A percentile compares a stretch with the other conserved stretches of the same genome.
phyloP scores from a whole-genome alignment of 2,888 invertebrate species.

The Orthosia gothica region DNA sequence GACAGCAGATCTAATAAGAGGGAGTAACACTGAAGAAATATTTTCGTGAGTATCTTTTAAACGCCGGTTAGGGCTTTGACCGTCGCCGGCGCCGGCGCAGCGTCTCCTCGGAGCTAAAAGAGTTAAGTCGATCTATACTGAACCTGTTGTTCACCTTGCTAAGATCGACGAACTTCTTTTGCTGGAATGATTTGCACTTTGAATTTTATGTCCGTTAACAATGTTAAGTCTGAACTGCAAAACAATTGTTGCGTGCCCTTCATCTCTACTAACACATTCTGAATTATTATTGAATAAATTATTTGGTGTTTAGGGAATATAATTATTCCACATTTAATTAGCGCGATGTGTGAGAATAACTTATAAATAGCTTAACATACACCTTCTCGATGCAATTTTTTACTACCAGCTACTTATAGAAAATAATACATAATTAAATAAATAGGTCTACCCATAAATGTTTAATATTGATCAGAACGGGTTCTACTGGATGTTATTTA shows the following conservation, averaged over 20 bases:
- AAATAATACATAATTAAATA: constrained; percentile 39
- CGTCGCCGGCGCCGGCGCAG: constrained; percentile 68
- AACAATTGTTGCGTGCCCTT: constrained; percentile 29
- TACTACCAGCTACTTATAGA: not conserved
- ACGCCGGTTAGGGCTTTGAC: constrained; percentile 78
- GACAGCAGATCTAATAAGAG: constrained; percentile 65
- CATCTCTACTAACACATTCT: constrained; percentile 18
- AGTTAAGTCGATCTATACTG: constrained; percentile 77
- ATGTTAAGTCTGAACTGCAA: constrained; percentile 22
- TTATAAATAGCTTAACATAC: not conserved
- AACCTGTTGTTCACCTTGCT: constrained; percentile 85
- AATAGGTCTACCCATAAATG: constrained; percentile 16
- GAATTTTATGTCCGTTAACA: constrained; percentile 47
- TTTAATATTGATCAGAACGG: constrained; percentile 35
- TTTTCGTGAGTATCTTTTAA: constrained; percentile 82
- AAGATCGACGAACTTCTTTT: constrained; percentile 79
- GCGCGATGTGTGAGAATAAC: not conserved
- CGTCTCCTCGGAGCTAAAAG: constrained; percentile 76
- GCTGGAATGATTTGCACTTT: constrained; percentile 71
- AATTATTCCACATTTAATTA: not conserved
- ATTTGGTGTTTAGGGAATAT: not conserved
- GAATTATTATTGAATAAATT: not conserved
- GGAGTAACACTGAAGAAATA: constrained; percentile 79
- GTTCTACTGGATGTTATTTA: constrained; percentile 43
- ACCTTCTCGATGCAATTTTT: not conserved